Evolutionary conservation across 2,797 vertebrate species (phyloP).

Genomic region (Protosalanx chinensis): DNA sequence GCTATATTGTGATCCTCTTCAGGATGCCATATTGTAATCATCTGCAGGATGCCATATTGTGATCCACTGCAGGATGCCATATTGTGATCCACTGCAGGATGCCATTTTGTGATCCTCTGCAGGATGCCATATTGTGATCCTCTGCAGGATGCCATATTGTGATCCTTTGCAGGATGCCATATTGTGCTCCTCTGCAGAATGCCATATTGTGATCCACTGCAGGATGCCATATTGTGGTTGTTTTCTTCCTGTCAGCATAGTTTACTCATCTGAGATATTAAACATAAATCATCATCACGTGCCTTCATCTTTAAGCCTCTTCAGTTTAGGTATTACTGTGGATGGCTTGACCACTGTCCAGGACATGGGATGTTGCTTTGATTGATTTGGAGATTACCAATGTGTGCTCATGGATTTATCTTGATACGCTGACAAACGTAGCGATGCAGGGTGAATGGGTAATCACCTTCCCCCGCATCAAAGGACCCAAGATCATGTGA

Average conservation of each 20-base stretch:
- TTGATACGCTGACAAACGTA: constrained; percentile 22
- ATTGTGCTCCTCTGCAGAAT: background rate
- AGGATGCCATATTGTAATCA: constrained; percentile 1
- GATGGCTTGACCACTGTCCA: constrained; percentile 33
- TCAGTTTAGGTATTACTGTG: background rate
- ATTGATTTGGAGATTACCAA: constrained; percentile 37
- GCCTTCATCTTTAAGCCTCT: constrained; percentile 28
- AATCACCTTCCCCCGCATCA: constrained; percentile 8
- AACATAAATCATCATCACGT: constrained; percentile 33
- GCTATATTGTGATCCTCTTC: background rate
- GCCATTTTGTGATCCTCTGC: too few species aligned
- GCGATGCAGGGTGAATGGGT: background rate
- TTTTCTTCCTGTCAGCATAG: constrained; percentile 15
- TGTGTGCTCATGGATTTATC: constrained; percentile 30
- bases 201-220: background rate
- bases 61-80: background rate
- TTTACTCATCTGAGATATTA: constrained; percentile 25
- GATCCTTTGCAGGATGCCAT: background rate
- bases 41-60: background rate
- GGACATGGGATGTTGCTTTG: constrained; percentile 33
- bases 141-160: background rate
- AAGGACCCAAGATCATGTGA: constrained; percentile 36
- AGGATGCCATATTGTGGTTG: constrained; percentile 1
- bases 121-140: too few species aligned
- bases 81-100: background rate